Evolutionary conservation across 2,113 vertebrate genomes (phyloP), one percentile per base, ranked within the genome.

Genomic region (Mastomys natalensis): DNA sequence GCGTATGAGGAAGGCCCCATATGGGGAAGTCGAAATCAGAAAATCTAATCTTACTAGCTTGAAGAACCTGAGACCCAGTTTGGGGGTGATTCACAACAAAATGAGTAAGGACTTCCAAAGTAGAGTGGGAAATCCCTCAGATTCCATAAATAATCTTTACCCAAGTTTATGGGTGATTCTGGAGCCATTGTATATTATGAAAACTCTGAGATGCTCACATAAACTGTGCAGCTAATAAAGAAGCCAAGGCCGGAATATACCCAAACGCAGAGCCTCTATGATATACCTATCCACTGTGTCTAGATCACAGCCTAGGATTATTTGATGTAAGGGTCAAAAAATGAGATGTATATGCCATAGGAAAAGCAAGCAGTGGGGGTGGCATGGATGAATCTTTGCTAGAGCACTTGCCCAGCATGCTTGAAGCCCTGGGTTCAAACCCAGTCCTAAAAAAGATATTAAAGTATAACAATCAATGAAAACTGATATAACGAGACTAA

Each of bases 1-100:
- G 0, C 45, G 70, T 8, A 3, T 37, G 53, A 78, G 4, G 31
- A 45, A 26, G 45, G 26, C 10, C 24, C 90, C 0, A 0, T 21
- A 6, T 55, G 34, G 43, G 37, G 43, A 72, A 31, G 89, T 37
- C 0, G 5, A 48, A 9, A 60, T 45, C 70, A 51, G 78, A 82
- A 87, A 53, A 70, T 43, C 55, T n/a, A 26, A 21, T 81, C 60
- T 92, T 53, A 34, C 43, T 60, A 37, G 7, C 64, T 81, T 55
- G 5, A 15, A 53, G 73, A 74, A 37, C 77, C 12, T 45, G 40
- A 58, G 77, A 4, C n/a, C 81, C 26, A 13, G 55, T 48, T n/a
- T n/a, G 73, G 37, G 29, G 81, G 7, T 7, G 19, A 31, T 70
- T 64, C 60, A 60, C 12, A 53, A 12, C 26, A 70, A 37, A 77